phyloP scores from a whole-genome alignment of 2,888 invertebrate genomes.

The Phaonia tiefii region DNA sequence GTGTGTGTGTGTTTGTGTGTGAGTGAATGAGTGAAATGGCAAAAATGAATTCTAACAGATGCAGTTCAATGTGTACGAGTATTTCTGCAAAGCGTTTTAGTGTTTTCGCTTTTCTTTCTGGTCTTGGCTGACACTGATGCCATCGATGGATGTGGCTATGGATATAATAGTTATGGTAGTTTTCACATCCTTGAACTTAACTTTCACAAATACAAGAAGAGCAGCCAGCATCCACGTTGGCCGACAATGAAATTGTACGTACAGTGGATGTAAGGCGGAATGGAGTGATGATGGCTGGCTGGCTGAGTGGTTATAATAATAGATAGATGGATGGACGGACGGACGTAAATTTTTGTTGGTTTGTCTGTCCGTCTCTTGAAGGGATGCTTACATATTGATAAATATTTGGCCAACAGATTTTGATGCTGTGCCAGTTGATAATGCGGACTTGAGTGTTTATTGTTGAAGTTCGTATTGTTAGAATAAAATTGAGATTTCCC shows the following conservation, averaged over 20 bases:
- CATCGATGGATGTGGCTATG: neutral
- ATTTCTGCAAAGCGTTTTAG: neutral
- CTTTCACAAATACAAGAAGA: slow-evolving; percentile 58
- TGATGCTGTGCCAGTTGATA: neutral
- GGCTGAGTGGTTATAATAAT: neutral
- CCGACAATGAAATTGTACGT: slow-evolving; percentile 12
- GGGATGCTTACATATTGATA: no score
- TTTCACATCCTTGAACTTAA: slow-evolving; percentile 66
- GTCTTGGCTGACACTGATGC: slow-evolving; percentile 39
- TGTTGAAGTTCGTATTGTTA: no score
- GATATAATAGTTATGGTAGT: no score
- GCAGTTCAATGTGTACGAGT: neutral
- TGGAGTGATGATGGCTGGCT: neutral
- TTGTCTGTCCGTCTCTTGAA: no score
- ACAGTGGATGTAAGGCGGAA: neutral
- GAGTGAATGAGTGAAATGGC: neutral
- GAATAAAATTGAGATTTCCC: no score
- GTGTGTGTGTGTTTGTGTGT: neutral
- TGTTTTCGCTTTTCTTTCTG: slow-evolving; percentile 28
- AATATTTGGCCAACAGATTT: neutral
- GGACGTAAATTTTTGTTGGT: no score
- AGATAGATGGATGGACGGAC: no score
- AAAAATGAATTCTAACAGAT: slow-evolving; percentile 8
- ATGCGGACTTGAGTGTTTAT: no score
- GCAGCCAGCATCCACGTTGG: neutral